These are phyloP conservation scores for Prunella strophiata DNA, from an alignment of 2,797 vertebrate genomes.

Conservation along the genomic window DNA sequence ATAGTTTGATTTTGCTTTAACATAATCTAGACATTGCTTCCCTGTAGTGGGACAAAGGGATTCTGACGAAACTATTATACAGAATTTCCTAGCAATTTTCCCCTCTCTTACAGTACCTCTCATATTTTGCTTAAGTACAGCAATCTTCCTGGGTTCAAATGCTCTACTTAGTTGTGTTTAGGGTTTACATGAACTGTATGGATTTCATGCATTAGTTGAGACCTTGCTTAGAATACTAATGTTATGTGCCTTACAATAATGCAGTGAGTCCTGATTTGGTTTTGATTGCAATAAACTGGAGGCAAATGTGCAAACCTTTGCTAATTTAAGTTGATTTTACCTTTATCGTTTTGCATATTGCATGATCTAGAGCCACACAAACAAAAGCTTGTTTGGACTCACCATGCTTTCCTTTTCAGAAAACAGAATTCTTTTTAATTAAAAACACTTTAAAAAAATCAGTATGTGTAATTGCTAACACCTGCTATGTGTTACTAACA, in stretches of 20 bases:
- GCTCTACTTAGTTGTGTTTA: neutral
- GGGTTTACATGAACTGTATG: slow-evolving; percentile 19
- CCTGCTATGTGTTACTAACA: slow-evolving; percentile 81
- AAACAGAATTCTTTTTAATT: slow-evolving; percentile 82
- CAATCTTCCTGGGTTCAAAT: neutral
- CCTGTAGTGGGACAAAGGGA: slow-evolving; percentile 1
- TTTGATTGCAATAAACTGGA: slow-evolving; percentile 66
- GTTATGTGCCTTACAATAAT: slow-evolving; percentile 4
- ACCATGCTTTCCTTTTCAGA: slow-evolving; percentile 71
- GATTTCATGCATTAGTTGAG: slow-evolving; percentile 43
- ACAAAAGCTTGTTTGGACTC: slow-evolving; percentile 74
- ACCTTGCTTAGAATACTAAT: slow-evolving; percentile 43
- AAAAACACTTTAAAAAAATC: slow-evolving; percentile 79
- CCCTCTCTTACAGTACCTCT: neutral
- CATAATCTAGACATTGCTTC: slow-evolving; percentile 17
- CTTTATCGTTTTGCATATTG: slow-evolving; percentile 57
- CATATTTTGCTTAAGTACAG: neutral
- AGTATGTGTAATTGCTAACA: slow-evolving; percentile 82
- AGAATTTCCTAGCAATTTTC: neutral
- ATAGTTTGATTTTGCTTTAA: slow-evolving; percentile 29
- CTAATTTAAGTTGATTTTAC: slow-evolving; percentile 70
- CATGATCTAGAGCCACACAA: slow-evolving; percentile 57
- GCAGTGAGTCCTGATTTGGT: slow-evolving; percentile 37
- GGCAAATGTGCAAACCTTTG: slow-evolving; percentile 38
- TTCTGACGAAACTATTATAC: neutral